Evolutionary conservation across 2,797 vertebrate genomes (phyloP), one percentile per base, ranked within the genome.

Genomic region (Anisognathus igniventris): DNA sequence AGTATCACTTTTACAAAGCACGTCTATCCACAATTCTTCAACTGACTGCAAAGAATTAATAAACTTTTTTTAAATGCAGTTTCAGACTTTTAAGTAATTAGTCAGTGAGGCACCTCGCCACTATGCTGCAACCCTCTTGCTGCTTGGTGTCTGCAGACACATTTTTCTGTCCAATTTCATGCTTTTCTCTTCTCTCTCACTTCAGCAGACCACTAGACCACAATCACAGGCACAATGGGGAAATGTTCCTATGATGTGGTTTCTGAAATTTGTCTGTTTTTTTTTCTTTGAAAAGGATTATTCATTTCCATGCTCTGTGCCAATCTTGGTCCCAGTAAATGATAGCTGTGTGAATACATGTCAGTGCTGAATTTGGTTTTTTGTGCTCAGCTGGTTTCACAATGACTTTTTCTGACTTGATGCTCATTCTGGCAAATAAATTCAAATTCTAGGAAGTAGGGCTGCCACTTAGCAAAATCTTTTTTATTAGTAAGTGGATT

Each of bases 241-340:
- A 95, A 93, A 92, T 40, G 35, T 17, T 77, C 42, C 58, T 92
- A 7, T 93, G 87, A 90, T 95, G 95, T 65, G 83, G 92, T 87
- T 95, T 90, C 58, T 89, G 77, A 91, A 92, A 88, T 95, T 40
- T 88, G 86, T 84, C 72, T 78, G 19, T 64, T 75, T 93, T 93
- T 48, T 33, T 81, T 56, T 0, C 0, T 74, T 94, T 93, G 93
- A 65, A 93, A 91, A 92, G 28, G 39, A 10, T 88, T 78, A 42
- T 37, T 67, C 24, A 78, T 91, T 96, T 95, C 71, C 64, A 40
- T 54, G 47, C 28, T 65, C 72, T 78, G 45, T 14, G 53, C 68
- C 90, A 93, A 64, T 62, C 48, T 21, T 53, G 13, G n/a, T 95
- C 61, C n/a, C 51, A 92, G 83, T 71, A 93, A 93, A 35, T 19